A percentile compares a stretch with the other conserved stretches of the same genome.
These are phyloP conservation scores for Bembecia ichneumoniformis DNA, from an alignment of 2,888 invertebrate genomes.

Conservation along the genomic window DNA sequence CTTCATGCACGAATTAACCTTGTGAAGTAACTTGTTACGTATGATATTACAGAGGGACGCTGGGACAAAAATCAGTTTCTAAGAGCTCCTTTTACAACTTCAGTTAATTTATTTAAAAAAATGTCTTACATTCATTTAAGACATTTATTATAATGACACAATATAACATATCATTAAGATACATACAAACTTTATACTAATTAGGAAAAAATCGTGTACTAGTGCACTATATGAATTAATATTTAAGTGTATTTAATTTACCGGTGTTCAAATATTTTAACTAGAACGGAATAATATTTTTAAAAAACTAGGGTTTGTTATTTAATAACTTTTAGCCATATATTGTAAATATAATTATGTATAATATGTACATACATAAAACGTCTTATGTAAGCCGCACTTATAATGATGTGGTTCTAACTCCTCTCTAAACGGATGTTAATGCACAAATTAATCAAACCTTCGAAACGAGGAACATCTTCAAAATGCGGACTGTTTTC, in stretches of 20 bases:
- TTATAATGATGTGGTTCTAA: conserved; percentile 17
- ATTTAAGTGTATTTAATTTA: conserved; percentile 9
- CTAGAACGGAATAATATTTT: conserved; percentile 28
- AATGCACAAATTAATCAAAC: no score
- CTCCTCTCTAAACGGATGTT: conserved; percentile 5
- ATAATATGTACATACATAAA: conserved; percentile 29
- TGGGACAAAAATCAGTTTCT: background rate
- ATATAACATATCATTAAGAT: background rate
- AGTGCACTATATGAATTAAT: conserved; percentile 33
- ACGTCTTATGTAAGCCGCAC: background rate
- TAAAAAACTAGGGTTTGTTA: conserved; percentile 20
- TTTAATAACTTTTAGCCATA: conserved; percentile 15
- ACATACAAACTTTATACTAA: background rate
- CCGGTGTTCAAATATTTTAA: conserved; percentile 8
- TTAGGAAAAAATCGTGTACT: conserved; percentile 39
- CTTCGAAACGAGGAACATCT: background rate
- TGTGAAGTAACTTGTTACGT: conserved; percentile 9
- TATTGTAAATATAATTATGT: conserved; percentile 17
- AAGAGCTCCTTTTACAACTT: no score
- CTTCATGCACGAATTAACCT: no score
- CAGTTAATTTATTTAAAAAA: background rate
- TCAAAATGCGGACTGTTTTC: conserved; percentile 4
- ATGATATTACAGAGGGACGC: conserved; percentile 2
- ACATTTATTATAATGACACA: background rate
- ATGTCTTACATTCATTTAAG: background rate